phyloP scores from a whole-genome alignment of 2,888 invertebrate species.

The Helobdella robusta region DNA sequence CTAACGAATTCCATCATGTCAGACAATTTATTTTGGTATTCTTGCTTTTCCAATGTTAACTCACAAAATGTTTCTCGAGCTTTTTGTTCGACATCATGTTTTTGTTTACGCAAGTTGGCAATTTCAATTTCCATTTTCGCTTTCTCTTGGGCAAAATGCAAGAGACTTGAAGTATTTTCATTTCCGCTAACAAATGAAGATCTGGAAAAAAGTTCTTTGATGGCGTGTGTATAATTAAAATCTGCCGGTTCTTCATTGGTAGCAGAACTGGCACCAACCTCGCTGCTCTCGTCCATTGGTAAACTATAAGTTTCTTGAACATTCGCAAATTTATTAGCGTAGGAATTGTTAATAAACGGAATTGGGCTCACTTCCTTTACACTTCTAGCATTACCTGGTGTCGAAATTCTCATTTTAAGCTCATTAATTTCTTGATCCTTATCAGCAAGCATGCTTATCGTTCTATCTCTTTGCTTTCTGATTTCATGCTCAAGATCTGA shows the following conservation, averaged over 20 bases:
- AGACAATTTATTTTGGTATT: constrained; percentile 49
- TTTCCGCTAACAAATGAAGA: not conserved
- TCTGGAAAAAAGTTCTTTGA: constrained; percentile 8
- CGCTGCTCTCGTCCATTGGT: constrained; percentile 22
- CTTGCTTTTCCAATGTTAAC: constrained; percentile 47
- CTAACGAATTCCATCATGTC: constrained; percentile 53
- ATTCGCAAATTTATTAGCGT: not conserved
- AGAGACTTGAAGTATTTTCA: constrained; percentile 51
- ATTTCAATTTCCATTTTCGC: constrained; percentile 72
- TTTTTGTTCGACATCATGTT: constrained; percentile 55
- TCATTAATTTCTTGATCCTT: constrained; percentile 58
- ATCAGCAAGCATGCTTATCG: constrained; percentile 66
- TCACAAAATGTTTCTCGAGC: constrained; percentile 54
- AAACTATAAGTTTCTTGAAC: constrained; percentile 3
- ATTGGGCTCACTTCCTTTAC: not conserved
- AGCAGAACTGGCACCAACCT: constrained; percentile 32
- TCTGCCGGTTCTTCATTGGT: not conserved
- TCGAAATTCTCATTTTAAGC: constrained; percentile 40
- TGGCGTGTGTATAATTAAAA: not conserved
- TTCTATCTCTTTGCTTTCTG: constrained; percentile 69
- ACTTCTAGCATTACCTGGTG: not conserved
- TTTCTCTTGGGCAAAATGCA: constrained; percentile 73
- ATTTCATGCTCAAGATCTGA: constrained; percentile 43
- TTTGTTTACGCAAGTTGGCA: constrained; percentile 62
- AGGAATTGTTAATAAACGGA: not conserved